Conservation (phyloP, 64 coral and sea anemone genomes). For the Porites australiensis region DNA sequence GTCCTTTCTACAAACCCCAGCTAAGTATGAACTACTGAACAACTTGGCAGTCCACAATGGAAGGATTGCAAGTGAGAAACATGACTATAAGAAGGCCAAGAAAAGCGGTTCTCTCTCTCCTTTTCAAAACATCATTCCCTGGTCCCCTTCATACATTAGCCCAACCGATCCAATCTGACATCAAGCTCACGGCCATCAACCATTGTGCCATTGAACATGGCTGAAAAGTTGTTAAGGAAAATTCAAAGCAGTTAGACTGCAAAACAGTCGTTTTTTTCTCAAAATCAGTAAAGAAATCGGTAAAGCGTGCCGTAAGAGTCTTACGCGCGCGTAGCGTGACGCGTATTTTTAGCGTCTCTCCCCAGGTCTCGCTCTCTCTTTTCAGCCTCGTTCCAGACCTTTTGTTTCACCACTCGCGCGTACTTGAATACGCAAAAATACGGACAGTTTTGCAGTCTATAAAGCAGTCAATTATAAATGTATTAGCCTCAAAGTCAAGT, state of each 20-base stretch:
- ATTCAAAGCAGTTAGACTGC: background rate
- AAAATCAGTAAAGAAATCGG: too few relatives aligned
- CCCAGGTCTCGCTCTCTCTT: too few relatives aligned
- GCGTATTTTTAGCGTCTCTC: too few relatives aligned
- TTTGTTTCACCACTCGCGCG: too few relatives aligned
- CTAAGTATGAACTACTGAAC: background rate
- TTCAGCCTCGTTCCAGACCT: too few relatives aligned
- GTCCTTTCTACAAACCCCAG: background rate
- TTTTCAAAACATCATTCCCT: background rate
- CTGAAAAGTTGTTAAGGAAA: conserved; percentile 79
- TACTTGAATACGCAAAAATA: too few relatives aligned
- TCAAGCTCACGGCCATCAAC: conserved; percentile 96
- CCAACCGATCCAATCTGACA: conserved; percentile 95
- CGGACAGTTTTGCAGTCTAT: too few relatives aligned
- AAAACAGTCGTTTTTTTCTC: too few relatives aligned
- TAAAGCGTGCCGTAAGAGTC: too few relatives aligned
- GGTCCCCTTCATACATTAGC: conserved; percentile 24
- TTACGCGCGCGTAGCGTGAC: too few relatives aligned
- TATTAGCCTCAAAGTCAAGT: too few relatives aligned
- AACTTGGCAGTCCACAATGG: background rate
- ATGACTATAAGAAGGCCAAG: background rate
- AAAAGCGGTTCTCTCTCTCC: background rate
- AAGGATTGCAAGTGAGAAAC: background rate
- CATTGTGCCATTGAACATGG: conserved; percentile 77
- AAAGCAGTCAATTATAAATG: too few relatives aligned